Base-by-base conservation (phyloP, 2,888 invertebrate genomes). In the Cataglyphis rosenhaueri region DNA sequence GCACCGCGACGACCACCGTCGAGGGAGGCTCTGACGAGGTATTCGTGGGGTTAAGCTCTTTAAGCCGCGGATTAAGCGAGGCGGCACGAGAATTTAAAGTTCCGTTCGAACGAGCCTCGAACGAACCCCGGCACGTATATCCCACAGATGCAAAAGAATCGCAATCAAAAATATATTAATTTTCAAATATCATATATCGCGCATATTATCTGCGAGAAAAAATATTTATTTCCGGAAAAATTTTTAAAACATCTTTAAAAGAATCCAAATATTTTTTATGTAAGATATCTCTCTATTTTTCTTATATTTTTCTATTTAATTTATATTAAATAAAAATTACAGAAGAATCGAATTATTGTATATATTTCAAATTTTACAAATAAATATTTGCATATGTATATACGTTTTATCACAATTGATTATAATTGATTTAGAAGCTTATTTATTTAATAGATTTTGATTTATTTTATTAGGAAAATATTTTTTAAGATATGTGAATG, bases 1-100 rank as follows among this genome's bases (percentile, higher is more conserved):
- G 88, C 89, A 87, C 85, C 88, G 78, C 82, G 83, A 83, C 86
- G 90, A 86, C 78, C 81, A 82, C 76, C 83, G 84, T 86, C 83
- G 84, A 82, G 87, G 86, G 87, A 87, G 86, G 71, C 86, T 83
- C 92, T 94, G 94, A 94, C 94, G 94, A 94, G 94, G 93, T 92
- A 94, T 94, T 94, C 93, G 93, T 92, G 91, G 92, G 92, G 92
- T 91, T 94, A 92, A 93, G 92, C 92, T 92, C 92, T 93, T 92
- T 93, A 93, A 93, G 92, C 92, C 88, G 85, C 90, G 93, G 93
- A 94, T 94, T 93, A 93, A 93, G 93, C 92, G 86, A 92, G 91
- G 90, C 89, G 91, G 86, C 87, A 91, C 86, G 92, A 92, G 93
- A 93, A 92, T 93, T 92, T 92, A 92, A 93, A 93, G 92, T 93